These are phyloP conservation scores for Catostomus latipinnis DNA, from an alignment of 2,797 vertebrate species.

Conservation along the genomic window DNA sequence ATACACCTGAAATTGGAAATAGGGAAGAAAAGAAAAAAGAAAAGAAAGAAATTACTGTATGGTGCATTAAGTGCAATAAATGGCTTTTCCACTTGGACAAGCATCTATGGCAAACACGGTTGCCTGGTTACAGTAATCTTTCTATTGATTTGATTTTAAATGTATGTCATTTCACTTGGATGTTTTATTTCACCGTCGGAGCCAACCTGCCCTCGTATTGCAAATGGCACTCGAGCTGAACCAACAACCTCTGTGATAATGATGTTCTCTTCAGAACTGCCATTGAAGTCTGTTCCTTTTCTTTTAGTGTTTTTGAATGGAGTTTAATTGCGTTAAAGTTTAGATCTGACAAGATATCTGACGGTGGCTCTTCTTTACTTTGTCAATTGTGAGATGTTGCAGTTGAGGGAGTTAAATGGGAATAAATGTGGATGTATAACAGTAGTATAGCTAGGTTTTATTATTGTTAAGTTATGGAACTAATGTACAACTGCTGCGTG, in stretches of 20 bases:
- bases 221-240: constrained; percentile 57
- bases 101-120: constrained; percentile 52
- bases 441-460: background rate
- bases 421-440: background rate
- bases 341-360: background rate
- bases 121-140: constrained; percentile 66
- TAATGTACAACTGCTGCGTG: too few relatives aligned
- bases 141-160: constrained; percentile 63
- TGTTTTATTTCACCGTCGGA: constrained; percentile 47
- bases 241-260: constrained; percentile 53
- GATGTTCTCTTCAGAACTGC: constrained; percentile 54
- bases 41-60: constrained; percentile 40
- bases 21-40: background rate
- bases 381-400: constrained; percentile 5
- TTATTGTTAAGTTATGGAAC: background rate
- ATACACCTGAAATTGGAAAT: constrained; percentile 41
- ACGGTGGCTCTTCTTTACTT: background rate
- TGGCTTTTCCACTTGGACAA: constrained; percentile 59
- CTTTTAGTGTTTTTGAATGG: constrained; percentile 48
- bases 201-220: constrained; percentile 47
- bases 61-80: constrained; percentile 56
- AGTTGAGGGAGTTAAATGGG: background rate
- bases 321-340: constrained; percentile 43
- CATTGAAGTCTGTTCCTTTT: constrained; percentile 36
- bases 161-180: constrained; percentile 50